Conservation (phyloP, 2,888 invertebrate genomes). For the Pollenia griseotomentosa region DNA sequence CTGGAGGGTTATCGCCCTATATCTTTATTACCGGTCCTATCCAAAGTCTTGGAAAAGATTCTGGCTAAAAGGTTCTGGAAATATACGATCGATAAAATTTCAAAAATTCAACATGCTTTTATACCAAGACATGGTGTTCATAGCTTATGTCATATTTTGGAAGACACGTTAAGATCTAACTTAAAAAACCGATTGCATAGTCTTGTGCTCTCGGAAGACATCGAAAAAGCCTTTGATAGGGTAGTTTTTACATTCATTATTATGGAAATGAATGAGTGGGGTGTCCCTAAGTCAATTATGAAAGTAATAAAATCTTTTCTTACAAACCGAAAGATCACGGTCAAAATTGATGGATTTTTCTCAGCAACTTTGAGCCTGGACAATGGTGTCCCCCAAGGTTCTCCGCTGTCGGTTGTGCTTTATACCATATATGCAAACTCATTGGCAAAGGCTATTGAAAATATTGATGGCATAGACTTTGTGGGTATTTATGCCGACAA, state of each 20-base stretch:
- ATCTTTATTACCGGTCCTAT: conserved; percentile 26
- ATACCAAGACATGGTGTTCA: neutral
- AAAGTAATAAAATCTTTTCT: conserved; percentile 25
- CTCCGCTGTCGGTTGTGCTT: conserved; percentile 24
- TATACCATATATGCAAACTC: conserved; percentile 50
- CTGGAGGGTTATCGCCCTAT: conserved; percentile 24
- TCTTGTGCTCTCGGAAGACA: neutral
- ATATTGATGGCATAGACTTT: conserved; percentile 16
- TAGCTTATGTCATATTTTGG: neutral
- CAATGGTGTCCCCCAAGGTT: conserved; percentile 22
- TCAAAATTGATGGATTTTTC: conserved; percentile 40
- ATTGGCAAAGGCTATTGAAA: conserved; percentile 4
- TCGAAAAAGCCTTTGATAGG: neutral
- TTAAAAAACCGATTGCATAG: conserved; percentile 4
- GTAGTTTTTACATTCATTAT: too few species aligned
- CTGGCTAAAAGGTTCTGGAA: conserved; percentile 19
- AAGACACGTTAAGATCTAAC: neutral
- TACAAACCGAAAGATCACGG: conserved; percentile 4
- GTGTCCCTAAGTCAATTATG: neutral
- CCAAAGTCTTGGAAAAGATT: conserved; percentile 50
- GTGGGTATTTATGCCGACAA: conserved; percentile 14
- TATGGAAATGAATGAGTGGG: conserved; percentile 2
- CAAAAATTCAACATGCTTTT: neutral
- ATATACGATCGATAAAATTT: neutral
- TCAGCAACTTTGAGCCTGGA: neutral